These are phyloP conservation scores for Molossus alvarezi DNA, from an alignment of 2,797 vertebrate genomes.

Conservation along the genomic window DNA sequence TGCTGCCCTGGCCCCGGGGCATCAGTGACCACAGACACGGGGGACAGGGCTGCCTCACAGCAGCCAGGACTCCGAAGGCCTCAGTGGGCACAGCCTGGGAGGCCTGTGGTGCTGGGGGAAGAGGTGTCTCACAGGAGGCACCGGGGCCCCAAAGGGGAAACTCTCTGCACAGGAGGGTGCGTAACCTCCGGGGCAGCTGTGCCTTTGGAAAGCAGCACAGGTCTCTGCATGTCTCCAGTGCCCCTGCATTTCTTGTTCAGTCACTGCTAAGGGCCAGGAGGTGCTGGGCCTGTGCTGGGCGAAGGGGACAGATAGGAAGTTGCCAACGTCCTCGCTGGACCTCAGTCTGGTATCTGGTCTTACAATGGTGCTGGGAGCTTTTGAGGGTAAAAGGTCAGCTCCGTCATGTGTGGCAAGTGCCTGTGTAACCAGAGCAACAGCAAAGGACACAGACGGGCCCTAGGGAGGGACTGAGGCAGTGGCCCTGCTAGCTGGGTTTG, in stretches of 20 bases:
- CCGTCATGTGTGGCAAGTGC: accelerated
- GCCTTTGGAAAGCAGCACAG: background rate
- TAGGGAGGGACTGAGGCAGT: too few relatives aligned
- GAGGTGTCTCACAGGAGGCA: background rate
- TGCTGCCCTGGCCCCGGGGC: background rate
- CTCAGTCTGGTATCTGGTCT: background rate
- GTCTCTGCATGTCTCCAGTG: background rate
- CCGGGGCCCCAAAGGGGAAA: accelerated
- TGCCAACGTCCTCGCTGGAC: accelerated
- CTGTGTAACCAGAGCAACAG: background rate
- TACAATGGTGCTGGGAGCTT: too few relatives aligned
- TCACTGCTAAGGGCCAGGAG: background rate
- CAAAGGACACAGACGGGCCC: background rate
- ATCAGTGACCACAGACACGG: background rate
- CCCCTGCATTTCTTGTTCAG: too few relatives aligned
- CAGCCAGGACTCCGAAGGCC: background rate
- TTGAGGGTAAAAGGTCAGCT: background rate
- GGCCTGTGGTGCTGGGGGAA: background rate
- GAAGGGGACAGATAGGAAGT: background rate
- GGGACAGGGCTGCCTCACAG: background rate
- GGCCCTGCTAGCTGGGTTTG: background rate
- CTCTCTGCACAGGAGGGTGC: background rate
- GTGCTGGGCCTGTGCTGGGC: background rate
- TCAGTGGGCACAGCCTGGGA: background rate
- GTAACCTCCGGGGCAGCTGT: background rate